A percentile compares a stretch with the other conserved stretches of the same genome.
These are phyloP conservation scores for Pampusana beccarii DNA, from an alignment of 2,113 vertebrate genomes.

Conservation along the genomic window DNA sequence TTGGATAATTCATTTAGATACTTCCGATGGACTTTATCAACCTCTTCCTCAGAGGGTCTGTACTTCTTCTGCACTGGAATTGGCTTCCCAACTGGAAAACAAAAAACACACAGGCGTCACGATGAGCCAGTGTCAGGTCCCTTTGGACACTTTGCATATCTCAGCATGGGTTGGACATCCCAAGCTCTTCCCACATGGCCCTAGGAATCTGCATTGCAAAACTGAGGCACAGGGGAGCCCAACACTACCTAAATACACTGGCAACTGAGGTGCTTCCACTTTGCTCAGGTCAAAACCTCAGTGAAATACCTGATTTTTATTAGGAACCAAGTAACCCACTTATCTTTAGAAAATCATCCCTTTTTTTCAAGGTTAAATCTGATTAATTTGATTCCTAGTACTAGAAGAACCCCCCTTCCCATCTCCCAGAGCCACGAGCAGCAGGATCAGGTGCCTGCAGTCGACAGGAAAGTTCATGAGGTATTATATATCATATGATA, in stretches of 20 bases:
- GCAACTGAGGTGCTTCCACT: neutral
- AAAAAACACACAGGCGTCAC: neutral
- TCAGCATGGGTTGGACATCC: neutral
- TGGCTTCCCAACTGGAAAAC: constrained; percentile 86
- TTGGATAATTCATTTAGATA: constrained; percentile 83
- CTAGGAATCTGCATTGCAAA: neutral
- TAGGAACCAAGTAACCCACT: neutral
- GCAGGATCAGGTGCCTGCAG: neutral
- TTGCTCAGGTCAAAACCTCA: neutral
- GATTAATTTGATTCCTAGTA: neutral
- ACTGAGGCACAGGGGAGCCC: neutral
- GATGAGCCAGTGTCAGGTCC: neutral
- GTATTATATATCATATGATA: no score
- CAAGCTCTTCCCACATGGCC: neutral
- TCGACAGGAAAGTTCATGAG: neutral
- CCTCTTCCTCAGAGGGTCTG: constrained; percentile 78
- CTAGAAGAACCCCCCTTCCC: neutral
- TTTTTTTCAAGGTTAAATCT: neutral
- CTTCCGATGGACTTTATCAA: constrained; percentile 81
- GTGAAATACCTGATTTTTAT: neutral
- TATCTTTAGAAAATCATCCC: neutral
- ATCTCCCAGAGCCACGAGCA: neutral
- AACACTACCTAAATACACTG: neutral
- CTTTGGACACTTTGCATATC: neutral
- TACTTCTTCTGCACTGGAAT: constrained; percentile 81